Percentiles rank a stretch among this genome's conserved stretches.
phyloP scores from a whole-genome alignment of 2,113 vertebrate genomes.

The Grantiella picta region DNA sequence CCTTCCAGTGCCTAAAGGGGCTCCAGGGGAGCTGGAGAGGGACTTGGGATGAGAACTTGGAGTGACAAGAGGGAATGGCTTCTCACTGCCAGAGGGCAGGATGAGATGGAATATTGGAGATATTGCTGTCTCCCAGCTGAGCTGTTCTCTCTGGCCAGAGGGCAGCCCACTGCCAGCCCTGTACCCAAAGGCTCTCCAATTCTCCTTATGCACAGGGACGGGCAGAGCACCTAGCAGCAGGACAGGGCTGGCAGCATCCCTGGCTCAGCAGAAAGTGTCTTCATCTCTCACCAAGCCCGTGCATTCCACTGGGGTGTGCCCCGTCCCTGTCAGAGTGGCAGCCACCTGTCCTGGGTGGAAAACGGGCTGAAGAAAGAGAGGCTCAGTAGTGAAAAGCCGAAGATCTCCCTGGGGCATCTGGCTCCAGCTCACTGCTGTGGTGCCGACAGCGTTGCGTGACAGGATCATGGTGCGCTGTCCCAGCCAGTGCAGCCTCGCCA shows the following conservation, averaged over 20 bases:
- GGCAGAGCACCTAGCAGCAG: not conserved
- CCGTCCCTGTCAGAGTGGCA: fast-evolving
- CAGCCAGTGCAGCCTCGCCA: fast-evolving
- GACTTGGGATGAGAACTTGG: not conserved
- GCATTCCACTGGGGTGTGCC: fast-evolving
- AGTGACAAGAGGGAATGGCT: not conserved
- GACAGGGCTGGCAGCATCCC: not conserved
- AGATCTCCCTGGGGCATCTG: not conserved
- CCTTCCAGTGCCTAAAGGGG: not conserved
- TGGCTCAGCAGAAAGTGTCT: not conserved
- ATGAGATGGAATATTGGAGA: not conserved
- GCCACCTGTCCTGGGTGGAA: not conserved
- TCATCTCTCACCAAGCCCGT: fast-evolving
- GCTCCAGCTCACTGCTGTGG: too few species aligned
- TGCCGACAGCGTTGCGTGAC: fast-evolving
- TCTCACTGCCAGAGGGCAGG: not conserved
- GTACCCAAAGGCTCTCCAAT: not conserved
- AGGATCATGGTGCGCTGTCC: fast-evolving
- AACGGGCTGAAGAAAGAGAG: not conserved
- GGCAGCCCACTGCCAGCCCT: not conserved
- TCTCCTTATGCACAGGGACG: not conserved
- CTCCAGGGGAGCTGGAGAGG: not conserved
- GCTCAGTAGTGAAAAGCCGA: fast-evolving
- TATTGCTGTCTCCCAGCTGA: not conserved
- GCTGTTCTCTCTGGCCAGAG: not conserved